Evolutionary conservation across 2,113 vertebrate genomes (phyloP), one percentile per base, ranked within the genome.

Genomic region (Colaptes auratus): DNA sequence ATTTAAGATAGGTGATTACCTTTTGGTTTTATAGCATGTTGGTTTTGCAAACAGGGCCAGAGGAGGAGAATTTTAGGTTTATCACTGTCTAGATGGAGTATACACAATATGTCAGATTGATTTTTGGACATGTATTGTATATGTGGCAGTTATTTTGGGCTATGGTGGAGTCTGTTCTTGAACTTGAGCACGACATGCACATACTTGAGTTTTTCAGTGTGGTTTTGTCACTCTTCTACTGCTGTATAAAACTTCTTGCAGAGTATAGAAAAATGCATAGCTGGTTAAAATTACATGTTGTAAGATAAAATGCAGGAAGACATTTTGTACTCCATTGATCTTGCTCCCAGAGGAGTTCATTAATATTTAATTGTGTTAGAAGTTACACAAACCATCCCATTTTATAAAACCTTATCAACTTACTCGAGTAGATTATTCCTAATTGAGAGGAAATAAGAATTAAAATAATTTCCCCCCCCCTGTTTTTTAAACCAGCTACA

Each of bases 361-460:
- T 97, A 96, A 91, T 92, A 91, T 96, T 97, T 96, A 95, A 94
- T 95, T 96, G 86, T 89, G 46, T 89, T 97, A 92, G 67, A 82
- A 76, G 92, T 92, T 96, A 95, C 79, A 89, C 90, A 86, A 94
- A 73, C 73, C 80, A 89, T 35, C 67, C 56, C 4, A 70, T 95
- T 94, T 95, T 61, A 78, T 76, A 39, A 80, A 86, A 48, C 25
- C 44, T 58, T 93, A 78, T 91, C 95, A 94, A 73, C 58, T 90
- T 94, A 70, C 53, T 92, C 70, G 87, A 79, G 50, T 92, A 94
- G 58, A 80, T 88, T 93, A 78, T 82, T 88, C 64, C 35, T 78
- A 93, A 93, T 82, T 86, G 58, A 92, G 93, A 72, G 42, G 74
- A 95, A 92, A 91, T 86, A 59, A 91, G 88, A 89, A 85, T 92